Evolutionary conservation across 2,113 vertebrate genomes (phyloP).

Genomic region (Brachyhypopomus occidentalis): DNA sequence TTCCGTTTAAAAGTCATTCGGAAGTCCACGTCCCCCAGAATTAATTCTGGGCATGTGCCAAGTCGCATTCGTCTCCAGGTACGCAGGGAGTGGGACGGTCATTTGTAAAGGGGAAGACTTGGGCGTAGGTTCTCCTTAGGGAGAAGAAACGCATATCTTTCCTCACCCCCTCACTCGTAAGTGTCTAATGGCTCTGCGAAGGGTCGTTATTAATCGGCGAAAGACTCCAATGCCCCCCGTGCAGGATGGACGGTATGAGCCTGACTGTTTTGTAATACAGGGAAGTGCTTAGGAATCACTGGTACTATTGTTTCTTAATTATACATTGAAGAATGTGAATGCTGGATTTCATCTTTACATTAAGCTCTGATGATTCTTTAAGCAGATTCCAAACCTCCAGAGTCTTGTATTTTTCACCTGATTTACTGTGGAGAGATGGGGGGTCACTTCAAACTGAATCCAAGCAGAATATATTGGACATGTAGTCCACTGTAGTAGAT

Average conservation of each 20-base stretch:
- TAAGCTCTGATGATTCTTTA: neutral
- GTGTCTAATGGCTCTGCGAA: constrained; percentile 36
- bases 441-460: no score
- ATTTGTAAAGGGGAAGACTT: constrained; percentile 46
- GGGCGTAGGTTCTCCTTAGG: constrained; percentile 29
- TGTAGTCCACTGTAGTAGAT: neutral
- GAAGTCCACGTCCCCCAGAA: constrained; percentile 34
- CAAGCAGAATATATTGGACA: neutral
- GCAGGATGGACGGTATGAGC: constrained; percentile 16
- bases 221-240: neutral
- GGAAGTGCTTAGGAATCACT: neutral
- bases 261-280: constrained; percentile 1
- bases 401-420: neutral
- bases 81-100: neutral
- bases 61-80: constrained; percentile 49
- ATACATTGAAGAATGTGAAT: neutral
- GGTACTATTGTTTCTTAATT: neutral
- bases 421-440: neutral
- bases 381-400: neutral
- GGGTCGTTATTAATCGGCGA: constrained; percentile 37
- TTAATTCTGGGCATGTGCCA: constrained; percentile 43
- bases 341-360: neutral
- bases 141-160: constrained; percentile 27
- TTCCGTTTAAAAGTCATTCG: constrained; percentile 49
- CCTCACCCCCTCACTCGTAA: constrained; percentile 17